Evolutionary conservation across 2,113 vertebrate genomes (phyloP), one percentile per base, ranked within the genome.

Genomic region (Empidonax traillii): DNA sequence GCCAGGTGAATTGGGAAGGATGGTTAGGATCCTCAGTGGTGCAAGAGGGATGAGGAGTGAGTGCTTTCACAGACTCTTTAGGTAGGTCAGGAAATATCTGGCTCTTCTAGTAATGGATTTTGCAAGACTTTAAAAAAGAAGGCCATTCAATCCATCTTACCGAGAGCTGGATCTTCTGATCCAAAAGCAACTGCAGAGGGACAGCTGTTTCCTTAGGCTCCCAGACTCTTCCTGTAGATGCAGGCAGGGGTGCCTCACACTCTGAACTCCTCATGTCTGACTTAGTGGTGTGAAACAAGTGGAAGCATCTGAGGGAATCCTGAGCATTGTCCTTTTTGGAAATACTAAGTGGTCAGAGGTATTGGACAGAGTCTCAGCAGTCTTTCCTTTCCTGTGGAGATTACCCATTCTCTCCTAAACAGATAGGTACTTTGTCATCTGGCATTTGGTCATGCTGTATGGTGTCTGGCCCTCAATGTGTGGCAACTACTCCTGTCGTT

Each of bases 201-300:
- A 66, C 28, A 80, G 7, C 22, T 53, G 20, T 67, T 91, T 80
- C 44, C 30, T 65, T 46, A 52, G 52, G 20, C 49, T 55, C 37
- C 14, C 20, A 31, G 12, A 19, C 14, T 62, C 18, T 35, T 91
- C 47, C 53, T 65, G 39, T 20, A 72, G 39, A 22, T 63, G 33
- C 24, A 53, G 30, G 8, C 12, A 35, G 52, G 39, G 9, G 9
- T 62, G 31, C 16, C 61, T 87, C 3, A 10, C 0, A 0, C 22
- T 73, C 23, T 4, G 19, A 93, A 66, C 37, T 63, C 1, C 37
- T 63, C 1, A 0, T 43, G 15, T 35, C 41, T 82, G 47, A 71
- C 23, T 46, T 59, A 24, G 31, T 75, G 39, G 6, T 87, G 17
- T 72, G 66, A 85, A 89, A 63, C 16, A 47, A 49, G 20, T 78